phyloP scores from a whole-genome alignment of 2,888 invertebrate species.

The Ypsolopha scabrella region DNA sequence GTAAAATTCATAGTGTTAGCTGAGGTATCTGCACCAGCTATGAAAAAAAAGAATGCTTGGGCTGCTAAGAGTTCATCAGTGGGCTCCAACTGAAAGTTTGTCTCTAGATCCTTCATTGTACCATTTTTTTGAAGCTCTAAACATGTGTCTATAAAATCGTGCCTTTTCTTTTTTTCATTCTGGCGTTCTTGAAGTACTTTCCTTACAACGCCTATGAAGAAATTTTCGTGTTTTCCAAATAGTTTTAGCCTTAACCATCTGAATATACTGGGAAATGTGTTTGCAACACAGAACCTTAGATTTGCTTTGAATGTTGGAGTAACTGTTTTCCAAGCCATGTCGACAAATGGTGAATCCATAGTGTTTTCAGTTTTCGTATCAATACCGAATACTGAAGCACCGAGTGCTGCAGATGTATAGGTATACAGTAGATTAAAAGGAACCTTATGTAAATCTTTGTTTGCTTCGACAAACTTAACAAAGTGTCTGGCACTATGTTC shows the following conservation, averaged over 20 bases:
- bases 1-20: constrained; percentile 44
- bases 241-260: constrained; percentile 25
- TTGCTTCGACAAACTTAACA: constrained; percentile 22
- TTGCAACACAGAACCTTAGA: constrained; percentile 18
- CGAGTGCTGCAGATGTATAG: constrained; percentile 39
- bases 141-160: constrained; percentile 43
- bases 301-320: constrained; percentile 19
- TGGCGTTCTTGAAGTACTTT: constrained; percentile 28
- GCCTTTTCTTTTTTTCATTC: constrained; percentile 14
- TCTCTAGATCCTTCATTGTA: constrained; percentile 25
- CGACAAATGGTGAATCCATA: constrained; percentile 40
- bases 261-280: constrained; percentile 24
- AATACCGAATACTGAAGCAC: constrained; percentile 51
- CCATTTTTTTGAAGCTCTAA: constrained; percentile 38
- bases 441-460: constrained; percentile 18
- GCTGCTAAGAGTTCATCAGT: constrained; percentile 43
- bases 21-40: constrained; percentile 54
- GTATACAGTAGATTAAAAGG: constrained; percentile 33
- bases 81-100: constrained; percentile 30
- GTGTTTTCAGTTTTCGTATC: constrained; percentile 33
- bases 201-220: constrained; percentile 37
- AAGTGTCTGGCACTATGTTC: constrained; percentile 38
- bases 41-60: constrained; percentile 55
- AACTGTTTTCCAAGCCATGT: constrained; percentile 28
- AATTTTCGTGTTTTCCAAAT: constrained; percentile 35